Evolutionary conservation across 30 jellyfish, hydroid and myxozoan species (phyloP), one percentile per base, ranked within the genome.

Genomic region (Hydra vulgaris): DNA sequence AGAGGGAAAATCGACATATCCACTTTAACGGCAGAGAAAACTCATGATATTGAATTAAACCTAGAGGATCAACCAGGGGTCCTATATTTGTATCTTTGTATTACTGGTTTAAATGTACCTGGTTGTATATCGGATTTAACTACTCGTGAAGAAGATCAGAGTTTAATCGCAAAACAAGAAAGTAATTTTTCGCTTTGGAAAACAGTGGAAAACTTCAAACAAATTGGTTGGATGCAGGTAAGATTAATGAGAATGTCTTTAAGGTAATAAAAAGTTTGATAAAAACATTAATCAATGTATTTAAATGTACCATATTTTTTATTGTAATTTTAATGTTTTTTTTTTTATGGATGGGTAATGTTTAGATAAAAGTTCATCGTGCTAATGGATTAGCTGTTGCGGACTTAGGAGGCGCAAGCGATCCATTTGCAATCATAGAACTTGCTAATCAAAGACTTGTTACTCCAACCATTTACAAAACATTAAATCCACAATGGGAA

Each of bases 361-460:
- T 71, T 22, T 77, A 89, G 96, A 66, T 89, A 25, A 87, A 78
- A 72, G 80, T 91, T 24, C 98, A 91, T 68, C 84, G 96, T 53
- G 98, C 98, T 0, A 92, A 82, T 79, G 95, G 96, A 7, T 81
- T 91, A 25, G 98, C 98, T 8, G 94, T 85, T 0, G 95, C 95
- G 20, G 98, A 91, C 81, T 70, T 86, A 21, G 94, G 98, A 27
- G 98, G 98, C n/a, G 88, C 96, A 27, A 91, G 98, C 53, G 98
- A 91, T 80, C 98, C 98, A 23, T 91, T 91, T 70, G 95, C 98
- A 0, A 85, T 91, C 69, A 82, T 91, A 4, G 98, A 91, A 53
- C 52, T 91, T 53, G 87, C 83, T 80, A 91, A 91, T 74, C 98
- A 91, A 76, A 81, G 96, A 74, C 84, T 91, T 25, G 87, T 91